Conservation (phyloP, 2,797 vertebrate species). For the Loriculus beryllinus region DNA sequence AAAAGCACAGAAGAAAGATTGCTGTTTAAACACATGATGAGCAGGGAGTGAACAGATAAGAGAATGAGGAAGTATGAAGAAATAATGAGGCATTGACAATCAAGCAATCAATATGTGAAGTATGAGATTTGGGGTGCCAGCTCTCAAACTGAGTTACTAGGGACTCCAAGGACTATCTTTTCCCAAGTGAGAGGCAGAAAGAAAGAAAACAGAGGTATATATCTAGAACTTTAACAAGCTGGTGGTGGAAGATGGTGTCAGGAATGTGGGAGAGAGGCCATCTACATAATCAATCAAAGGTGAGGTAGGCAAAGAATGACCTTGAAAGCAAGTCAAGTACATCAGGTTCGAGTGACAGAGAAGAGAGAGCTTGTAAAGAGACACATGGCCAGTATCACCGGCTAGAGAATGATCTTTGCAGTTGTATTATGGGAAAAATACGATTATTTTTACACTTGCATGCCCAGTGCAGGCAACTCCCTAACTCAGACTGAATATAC, state of each 20-base stretch:
- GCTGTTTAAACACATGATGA: background rate
- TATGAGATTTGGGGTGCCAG: background rate
- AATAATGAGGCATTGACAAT: background rate
- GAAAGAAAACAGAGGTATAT: background rate
- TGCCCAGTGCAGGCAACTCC: background rate
- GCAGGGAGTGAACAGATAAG: background rate
- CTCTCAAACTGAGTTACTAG: background rate
- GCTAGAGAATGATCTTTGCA: background rate
- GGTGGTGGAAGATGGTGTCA: background rate
- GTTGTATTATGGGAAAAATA: background rate
- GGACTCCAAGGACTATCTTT: background rate
- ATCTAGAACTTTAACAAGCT: background rate
- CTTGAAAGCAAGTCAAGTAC: background rate
- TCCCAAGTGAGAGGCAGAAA: background rate
- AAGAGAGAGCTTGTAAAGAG: background rate
- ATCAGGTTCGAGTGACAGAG: background rate
- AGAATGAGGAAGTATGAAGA: background rate
- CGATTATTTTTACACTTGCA: background rate
- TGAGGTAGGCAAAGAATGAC: background rate
- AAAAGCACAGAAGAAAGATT: background rate
- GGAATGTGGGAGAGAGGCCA: background rate
- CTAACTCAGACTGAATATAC: background rate
- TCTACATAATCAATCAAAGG: background rate
- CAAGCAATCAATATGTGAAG: background rate
- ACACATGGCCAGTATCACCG: background rate